Conservation (phyloP, 2,113 vertebrate species). For the Psophia crepitans region DNA sequence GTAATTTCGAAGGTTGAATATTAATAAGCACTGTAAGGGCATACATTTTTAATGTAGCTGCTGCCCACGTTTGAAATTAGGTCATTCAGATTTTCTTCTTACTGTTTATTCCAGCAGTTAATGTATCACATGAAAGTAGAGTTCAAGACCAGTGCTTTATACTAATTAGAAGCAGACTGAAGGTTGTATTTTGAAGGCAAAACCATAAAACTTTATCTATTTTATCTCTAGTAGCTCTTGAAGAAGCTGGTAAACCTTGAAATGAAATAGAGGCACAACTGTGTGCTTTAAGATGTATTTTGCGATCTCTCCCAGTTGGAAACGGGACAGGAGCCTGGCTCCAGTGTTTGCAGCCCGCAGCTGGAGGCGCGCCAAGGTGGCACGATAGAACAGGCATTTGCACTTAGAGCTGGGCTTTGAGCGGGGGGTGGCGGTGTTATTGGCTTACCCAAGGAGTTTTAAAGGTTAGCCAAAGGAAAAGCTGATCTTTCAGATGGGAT, state of each 20-base stretch:
- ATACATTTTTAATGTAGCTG: slow-evolving; percentile 62
- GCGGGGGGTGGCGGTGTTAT: background rate
- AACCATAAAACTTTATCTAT: background rate
- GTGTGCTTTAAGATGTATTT: background rate
- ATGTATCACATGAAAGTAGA: background rate
- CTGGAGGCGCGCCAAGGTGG: background rate
- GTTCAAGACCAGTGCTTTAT: background rate
- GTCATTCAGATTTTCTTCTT: slow-evolving; percentile 37
- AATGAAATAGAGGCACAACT: background rate
- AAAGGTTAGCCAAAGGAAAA: slow-evolving; percentile 32
- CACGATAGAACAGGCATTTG: background rate
- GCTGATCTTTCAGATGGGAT: background rate
- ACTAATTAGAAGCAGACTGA: background rate
- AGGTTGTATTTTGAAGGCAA: background rate
- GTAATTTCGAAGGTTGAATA: slow-evolving; percentile 5
- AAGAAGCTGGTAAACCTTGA: background rate
- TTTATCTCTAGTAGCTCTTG: background rate
- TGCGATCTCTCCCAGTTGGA: background rate
- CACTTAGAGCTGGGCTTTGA: background rate
- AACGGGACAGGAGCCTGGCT: background rate
- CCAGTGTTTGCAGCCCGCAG: background rate
- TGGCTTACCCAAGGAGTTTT: background rate
- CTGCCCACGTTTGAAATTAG: slow-evolving; percentile 47
- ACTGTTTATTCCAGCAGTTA: background rate
- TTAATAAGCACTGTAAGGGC: slow-evolving; percentile 10